Evolutionary conservation across 2,113 vertebrate species (phyloP).

Genomic region (Oceanites oceanicus): DNA sequence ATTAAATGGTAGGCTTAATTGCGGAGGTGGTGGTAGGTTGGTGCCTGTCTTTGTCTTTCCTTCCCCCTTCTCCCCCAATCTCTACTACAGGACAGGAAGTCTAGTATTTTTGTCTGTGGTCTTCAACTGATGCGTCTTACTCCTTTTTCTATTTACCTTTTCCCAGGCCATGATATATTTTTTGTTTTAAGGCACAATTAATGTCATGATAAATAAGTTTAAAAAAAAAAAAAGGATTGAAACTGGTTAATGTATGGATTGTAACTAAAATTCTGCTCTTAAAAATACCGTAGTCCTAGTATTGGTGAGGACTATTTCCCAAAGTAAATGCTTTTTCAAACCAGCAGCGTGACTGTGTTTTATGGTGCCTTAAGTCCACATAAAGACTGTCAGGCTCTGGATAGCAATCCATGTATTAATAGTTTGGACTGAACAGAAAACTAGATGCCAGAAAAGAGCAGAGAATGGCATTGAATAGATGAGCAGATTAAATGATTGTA

Average conservation of each 20-base stretch:
- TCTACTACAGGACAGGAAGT: neutral
- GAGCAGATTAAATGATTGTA: neutral
- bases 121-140: neutral
- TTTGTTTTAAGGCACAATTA: neutral
- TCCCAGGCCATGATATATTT: neutral
- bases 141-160: neutral
- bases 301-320: neutral
- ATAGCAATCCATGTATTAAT: neutral
- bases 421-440: neutral
- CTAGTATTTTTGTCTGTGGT: neutral
- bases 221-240: neutral
- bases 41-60: constrained; percentile 71
- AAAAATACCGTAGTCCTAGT: neutral
- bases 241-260: neutral
- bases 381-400: neutral
- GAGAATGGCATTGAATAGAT: neutral
- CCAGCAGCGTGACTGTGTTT: neutral
- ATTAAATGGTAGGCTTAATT: constrained; percentile 67
- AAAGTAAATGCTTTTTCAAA: neutral
- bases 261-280: neutral
- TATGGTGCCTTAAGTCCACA: neutral
- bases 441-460: neutral
- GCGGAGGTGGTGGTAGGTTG: constrained; percentile 85
- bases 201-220: neutral
- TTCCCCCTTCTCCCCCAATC: neutral